Base-by-base conservation (phyloP, 1,140 invertebrate genomes). In the Teleopsis dalmanni region DNA sequence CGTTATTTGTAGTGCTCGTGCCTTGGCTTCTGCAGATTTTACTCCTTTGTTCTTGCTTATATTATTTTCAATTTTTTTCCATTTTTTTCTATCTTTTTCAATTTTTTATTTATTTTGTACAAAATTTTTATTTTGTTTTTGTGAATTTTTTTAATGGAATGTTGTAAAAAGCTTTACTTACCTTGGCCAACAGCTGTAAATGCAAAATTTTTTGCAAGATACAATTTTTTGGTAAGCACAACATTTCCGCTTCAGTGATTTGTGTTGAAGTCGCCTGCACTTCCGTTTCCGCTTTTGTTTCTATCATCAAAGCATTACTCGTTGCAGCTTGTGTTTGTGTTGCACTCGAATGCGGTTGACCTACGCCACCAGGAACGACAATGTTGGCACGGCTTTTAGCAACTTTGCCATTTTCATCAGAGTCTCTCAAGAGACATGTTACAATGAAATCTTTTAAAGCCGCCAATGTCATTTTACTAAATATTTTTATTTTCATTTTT, bases 371-470 rank as follows among this genome's bases (percentile, higher is more conserved):
- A n/a, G n/a, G n/a, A n/a, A n/a, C 41, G 21, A 37, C 35, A 37
- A 14, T 14, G 5, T 23, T 23, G 25, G 21, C 37, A 38, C 18
- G 3, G 25, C 19, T 11, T 23, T 0, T 23, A 38, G 16, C 48
- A 29, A 14, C 23, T 44, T 49, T 13, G 31, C 29, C 23, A n/a
- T 19, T 16, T 49, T n/a, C 47, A 23, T 21, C 37, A 21, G 18
- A 67, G 60, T 67, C 64, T 60, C 61, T 60, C 19, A 67, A 59
- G 54, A 67, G 59, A 48, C 61, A 67, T 48, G 59, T 55, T 36
- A 67, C 64, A 50, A 67, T 42, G 58, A 67, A 67, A 62, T 67
- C 58, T 56, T 67, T 66, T 62, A 67, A 60, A 64, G 67, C 56
- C 57, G 55, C 55, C 55, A 67, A 29, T 43, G 16, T 16, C 8